Conservation (phyloP, 2,797 vertebrate genomes). For the Paguma larvata region DNA sequence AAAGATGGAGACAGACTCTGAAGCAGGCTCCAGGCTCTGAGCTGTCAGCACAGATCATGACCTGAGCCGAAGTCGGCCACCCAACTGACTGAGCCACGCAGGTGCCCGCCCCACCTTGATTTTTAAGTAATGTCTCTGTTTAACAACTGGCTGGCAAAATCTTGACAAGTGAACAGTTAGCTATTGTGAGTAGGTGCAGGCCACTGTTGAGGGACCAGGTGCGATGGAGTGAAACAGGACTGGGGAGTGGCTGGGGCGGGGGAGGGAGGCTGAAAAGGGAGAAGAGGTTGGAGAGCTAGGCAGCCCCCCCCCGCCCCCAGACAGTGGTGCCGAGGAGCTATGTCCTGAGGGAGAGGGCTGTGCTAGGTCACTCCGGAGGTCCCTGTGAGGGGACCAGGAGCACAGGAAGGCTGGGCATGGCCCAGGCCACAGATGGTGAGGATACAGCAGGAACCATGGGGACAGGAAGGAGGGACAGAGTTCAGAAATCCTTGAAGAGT, state of each 20-base stretch:
- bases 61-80: too few species aligned
- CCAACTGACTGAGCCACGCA: too few species aligned
- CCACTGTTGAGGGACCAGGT: too few species aligned
- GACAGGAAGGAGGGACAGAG: background rate
- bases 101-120: too few species aligned
- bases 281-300: background rate
- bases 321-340: background rate
- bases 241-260: background rate
- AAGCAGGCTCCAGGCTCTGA: too few species aligned
- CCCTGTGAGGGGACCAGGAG: background rate
- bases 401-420: background rate
- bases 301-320: background rate
- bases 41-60: too few species aligned
- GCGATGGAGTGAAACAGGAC: accelerated
- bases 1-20: too few species aligned
- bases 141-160: background rate
- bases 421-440: background rate
- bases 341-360: background rate
- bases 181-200: background rate
- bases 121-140: background rate
- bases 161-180: background rate
- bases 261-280: background rate
- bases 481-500: background rate
- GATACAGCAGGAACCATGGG: background rate
- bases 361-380: background rate